Percentiles rank a stretch among this genome's conserved stretches.
Evolutionary conservation across 2,113 vertebrate species (phyloP).

Genomic region (Talpa occidentalis): DNA sequence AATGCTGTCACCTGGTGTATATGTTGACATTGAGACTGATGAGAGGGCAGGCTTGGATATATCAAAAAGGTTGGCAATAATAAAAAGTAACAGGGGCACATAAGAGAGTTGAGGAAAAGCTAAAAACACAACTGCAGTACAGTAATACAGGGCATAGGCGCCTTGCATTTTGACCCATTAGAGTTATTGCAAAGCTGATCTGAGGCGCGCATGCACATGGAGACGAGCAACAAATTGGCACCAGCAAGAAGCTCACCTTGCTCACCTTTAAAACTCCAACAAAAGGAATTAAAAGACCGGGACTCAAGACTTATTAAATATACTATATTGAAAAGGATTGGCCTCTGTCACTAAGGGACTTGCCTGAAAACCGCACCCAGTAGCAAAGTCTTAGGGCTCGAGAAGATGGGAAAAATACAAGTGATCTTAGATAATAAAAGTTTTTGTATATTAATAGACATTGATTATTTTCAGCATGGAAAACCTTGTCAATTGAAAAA

Average conservation of each 20-base stretch:
- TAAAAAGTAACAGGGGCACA: conserved; percentile 23
- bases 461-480: neutral
- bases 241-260: conserved; percentile 47
- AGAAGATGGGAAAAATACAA: neutral
- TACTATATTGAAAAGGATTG: conserved; percentile 12
- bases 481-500: conserved; percentile 20
- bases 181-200: conserved; percentile 55
- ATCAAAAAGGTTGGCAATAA: conserved; percentile 14
- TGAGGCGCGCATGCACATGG: neutral
- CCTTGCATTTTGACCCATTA: conserved; percentile 32
- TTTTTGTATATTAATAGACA: neutral
- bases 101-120: neutral
- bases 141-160: neutral
- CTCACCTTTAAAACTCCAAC: neutral
- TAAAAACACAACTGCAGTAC: neutral
- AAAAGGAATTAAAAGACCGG: conserved; percentile 25
- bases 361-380: neutral
- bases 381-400: neutral
- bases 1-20: conserved; percentile 43
- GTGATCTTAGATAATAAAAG: neutral
- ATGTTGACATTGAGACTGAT: conserved; percentile 60
- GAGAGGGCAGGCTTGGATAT: conserved; percentile 21
- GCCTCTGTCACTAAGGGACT: neutral
- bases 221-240: conserved; percentile 34
- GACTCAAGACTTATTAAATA: conserved; percentile 35